Base-by-base conservation (phyloP, 2,113 vertebrate species). In the Xenotilapia leptura region DNA sequence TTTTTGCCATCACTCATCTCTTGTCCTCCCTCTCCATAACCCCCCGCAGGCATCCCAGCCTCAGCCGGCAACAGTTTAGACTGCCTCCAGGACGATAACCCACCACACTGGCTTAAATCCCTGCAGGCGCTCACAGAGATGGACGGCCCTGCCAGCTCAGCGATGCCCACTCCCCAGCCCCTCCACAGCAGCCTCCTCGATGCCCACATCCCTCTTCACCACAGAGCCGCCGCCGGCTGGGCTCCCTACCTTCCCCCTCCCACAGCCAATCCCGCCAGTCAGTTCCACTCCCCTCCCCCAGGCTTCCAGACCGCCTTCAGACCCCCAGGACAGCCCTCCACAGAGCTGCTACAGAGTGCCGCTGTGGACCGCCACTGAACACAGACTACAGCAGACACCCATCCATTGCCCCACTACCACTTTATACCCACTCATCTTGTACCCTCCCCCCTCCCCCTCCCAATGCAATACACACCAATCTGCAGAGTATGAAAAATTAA, bases 271-370 rank as follows among this genome's bases (percentile, higher is more conserved):
- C 97, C 97, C 79, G 95, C 97, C 97, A 98, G 96, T 94, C 96
- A 96, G 90, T 99, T 98, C 96, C 98, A 99, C 95, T 98, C 98
- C 94, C 98, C 98, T 81, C 98, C 98, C 75, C 99, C 99, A 92
- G 98, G 99, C 95, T 99, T 99, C 94, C 99, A 99, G 97, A 98
- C 98, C 92, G 97, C 98, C 96, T 99, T 99, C 98, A 99, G 98
- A 98, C 97, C 98, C 94, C 97, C 98, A 92, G 98, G 96, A 96
- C 99, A 99, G 98, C 97, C 97, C 90, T 96, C 98, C 96, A 98
- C 99, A 98, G 98, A 99, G 97, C 97, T 99, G 97, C 96, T 99
- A 99, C 98, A 99, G 97, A 99, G 98, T 94, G 98, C 98, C 86
- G 96, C 97, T 84, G 97, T 98, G 97, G 98, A 99, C 97, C 98